phyloP scores from a whole-genome alignment of 1,140 invertebrate species.

The Lordiphosa collinella region DNA sequence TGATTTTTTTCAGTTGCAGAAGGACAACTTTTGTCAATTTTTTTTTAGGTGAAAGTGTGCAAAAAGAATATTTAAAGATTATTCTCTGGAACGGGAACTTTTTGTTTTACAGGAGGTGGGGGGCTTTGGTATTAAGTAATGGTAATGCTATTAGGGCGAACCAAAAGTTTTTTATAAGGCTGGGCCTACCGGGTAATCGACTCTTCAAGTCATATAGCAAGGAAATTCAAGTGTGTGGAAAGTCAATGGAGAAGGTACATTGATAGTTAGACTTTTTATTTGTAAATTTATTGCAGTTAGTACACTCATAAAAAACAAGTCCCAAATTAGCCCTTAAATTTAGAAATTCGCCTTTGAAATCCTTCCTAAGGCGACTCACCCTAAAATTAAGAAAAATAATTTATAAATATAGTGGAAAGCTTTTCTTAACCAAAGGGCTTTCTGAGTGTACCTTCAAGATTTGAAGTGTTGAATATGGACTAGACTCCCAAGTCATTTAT shows the following conservation, averaged over 20 bases:
- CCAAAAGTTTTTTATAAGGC: constrained; percentile 21
- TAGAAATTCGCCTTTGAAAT: too few relatives aligned
- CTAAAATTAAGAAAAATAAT: too few relatives aligned
- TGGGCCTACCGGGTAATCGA: constrained; percentile 12
- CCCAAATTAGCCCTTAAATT: too few relatives aligned
- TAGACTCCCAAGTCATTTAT: too few relatives aligned
- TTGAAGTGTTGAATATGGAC: too few relatives aligned
- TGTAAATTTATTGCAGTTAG: too few relatives aligned
- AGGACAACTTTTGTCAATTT: constrained; percentile 46
- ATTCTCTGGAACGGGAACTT: constrained; percentile 41
- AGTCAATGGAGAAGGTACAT: neutral
- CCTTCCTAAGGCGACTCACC: too few relatives aligned
- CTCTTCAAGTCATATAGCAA: neutral
- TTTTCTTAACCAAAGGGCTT: too few relatives aligned
- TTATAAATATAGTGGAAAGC: too few relatives aligned
- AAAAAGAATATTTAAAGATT: constrained; percentile 50
- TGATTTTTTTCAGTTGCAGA: constrained; percentile 18
- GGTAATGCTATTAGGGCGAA: constrained; percentile 33
- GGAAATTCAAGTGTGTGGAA: neutral
- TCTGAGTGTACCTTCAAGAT: too few relatives aligned
- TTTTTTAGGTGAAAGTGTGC: constrained; percentile 68
- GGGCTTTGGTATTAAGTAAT: constrained; percentile 69
- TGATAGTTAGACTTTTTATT: too few relatives aligned
- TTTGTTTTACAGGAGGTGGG: constrained; percentile 44
- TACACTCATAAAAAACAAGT: too few relatives aligned